A percentile compares a stretch with the other conserved stretches of the same genome.
Evolutionary conservation across 2,888 invertebrate species (phyloP).

Genomic region (Xestia ashworthii): DNA sequence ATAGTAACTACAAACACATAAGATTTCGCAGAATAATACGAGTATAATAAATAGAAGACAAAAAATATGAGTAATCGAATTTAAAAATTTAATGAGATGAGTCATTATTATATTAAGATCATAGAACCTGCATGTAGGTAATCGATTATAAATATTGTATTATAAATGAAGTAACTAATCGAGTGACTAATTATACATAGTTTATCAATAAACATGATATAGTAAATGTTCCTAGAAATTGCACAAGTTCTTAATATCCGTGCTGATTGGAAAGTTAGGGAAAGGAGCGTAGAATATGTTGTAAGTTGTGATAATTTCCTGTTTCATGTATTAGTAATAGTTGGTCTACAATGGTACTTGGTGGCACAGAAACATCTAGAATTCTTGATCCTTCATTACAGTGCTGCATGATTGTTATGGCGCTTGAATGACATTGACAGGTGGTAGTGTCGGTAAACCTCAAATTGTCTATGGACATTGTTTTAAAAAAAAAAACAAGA

Average conservation of each 20-base stretch:
- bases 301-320: slow-evolving; percentile 59
- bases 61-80: slow-evolving; percentile 18
- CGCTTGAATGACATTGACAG: neutral
- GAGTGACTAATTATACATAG: slow-evolving; percentile 15
- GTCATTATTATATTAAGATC: neutral
- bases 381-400: neutral
- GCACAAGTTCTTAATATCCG: slow-evolving; percentile 57
- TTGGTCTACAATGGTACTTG: slow-evolving; percentile 35
- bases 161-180: neutral
- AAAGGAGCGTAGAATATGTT: slow-evolving; percentile 61
- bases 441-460: neutral
- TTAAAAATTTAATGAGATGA: slow-evolving; percentile 11
- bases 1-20: neutral
- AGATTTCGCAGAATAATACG: slow-evolving; percentile 14
- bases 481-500: neutral
- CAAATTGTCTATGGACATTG: neutral
- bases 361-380: slow-evolving; percentile 4
- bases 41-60: slow-evolving; percentile 1
- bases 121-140: neutral
- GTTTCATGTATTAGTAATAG: slow-evolving; percentile 47
- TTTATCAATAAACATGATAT: slow-evolving; percentile 40
- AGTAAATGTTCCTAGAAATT: slow-evolving; percentile 51
- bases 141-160: slow-evolving; percentile 3
- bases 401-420: neutral
- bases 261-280: slow-evolving; percentile 61